phyloP scores from a whole-genome alignment of 2,797 vertebrate species.

The Choloepus didactylus region DNA sequence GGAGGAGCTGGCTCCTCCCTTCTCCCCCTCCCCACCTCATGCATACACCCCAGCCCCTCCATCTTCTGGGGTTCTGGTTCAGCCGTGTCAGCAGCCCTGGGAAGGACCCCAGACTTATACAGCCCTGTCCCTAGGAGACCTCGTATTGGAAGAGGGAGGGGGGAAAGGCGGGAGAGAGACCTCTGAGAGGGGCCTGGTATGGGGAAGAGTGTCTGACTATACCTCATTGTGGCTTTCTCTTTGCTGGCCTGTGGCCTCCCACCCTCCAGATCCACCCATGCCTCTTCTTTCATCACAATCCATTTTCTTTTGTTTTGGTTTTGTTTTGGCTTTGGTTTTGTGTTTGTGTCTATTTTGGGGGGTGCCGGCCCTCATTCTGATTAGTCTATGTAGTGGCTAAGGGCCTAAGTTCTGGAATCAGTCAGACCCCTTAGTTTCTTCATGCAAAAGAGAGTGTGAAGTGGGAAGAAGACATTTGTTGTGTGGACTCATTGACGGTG shows the following conservation, averaged over 20 bases:
- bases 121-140: slow-evolving; percentile 70
- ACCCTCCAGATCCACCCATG: neutral
- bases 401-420: neutral
- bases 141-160: neutral
- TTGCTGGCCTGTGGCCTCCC: neutral
- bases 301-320: too few relatives aligned
- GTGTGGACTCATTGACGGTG: neutral
- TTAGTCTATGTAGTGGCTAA: neutral
- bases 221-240: neutral
- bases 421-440: neutral
- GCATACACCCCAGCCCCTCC: neutral
- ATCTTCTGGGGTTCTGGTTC: slow-evolving; percentile 66
- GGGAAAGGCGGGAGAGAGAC: neutral
- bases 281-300: neutral
- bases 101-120: slow-evolving; percentile 69
- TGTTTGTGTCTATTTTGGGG: neutral
- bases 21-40: neutral
- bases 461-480: neutral
- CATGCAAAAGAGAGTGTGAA: neutral
- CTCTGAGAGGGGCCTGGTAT: neutral
- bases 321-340: neutral
- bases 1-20: slow-evolving; percentile 62
- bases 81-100: slow-evolving; percentile 63
- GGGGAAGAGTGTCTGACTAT: neutral
- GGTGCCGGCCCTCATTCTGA: neutral